phyloP scores from a whole-genome alignment of 1,140 invertebrate genomes.

The Palaemon carinicauda region DNA sequence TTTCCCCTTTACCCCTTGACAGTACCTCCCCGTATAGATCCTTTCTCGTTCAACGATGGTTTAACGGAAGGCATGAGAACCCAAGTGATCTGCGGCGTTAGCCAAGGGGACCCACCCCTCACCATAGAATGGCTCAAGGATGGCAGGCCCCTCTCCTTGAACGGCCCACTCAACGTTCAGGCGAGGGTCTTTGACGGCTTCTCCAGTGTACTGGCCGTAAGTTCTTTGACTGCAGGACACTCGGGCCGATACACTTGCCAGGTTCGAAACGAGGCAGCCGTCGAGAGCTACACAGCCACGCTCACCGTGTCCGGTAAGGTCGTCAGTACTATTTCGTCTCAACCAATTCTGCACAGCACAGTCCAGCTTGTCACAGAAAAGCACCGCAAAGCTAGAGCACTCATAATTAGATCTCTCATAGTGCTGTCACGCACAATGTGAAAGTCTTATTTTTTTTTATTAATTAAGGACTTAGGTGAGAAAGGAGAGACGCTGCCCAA shows the following conservation, averaged over 20 bases:
- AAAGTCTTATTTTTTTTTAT: too few species aligned
- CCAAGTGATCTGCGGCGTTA: conserved; percentile 87
- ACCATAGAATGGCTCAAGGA: conserved; percentile 81
- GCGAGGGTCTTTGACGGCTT: conserved; percentile 81
- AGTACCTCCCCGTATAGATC: conserved; percentile 52
- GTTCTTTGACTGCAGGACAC: conserved; percentile 77
- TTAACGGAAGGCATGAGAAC: conserved; percentile 65
- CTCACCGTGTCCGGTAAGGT: conserved; percentile 66
- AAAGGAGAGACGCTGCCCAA: too few species aligned
- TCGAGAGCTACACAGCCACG: conserved; percentile 66
- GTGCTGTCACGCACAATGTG: too few species aligned
- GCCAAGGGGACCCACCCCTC: conserved; percentile 92
- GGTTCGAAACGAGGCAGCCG: conserved; percentile 72
- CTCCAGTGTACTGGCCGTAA: conserved; percentile 87
- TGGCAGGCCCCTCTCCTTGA: conserved; percentile 69
- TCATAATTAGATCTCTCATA: too few species aligned
- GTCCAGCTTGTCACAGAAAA: too few species aligned
- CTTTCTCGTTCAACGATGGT: conserved; percentile 51
- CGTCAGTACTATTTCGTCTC: not conserved
- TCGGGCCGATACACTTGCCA: conserved; percentile 90
- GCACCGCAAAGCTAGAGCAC: too few species aligned
- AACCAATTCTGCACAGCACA: too few species aligned
- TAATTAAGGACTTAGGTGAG: too few species aligned
- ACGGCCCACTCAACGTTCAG: conserved; percentile 67
- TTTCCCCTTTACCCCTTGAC: conserved; percentile 22